Base-by-base conservation (phyloP, 37 sponge, comb jelly and placozoan genomes). In the Agelas oroides region DNA sequence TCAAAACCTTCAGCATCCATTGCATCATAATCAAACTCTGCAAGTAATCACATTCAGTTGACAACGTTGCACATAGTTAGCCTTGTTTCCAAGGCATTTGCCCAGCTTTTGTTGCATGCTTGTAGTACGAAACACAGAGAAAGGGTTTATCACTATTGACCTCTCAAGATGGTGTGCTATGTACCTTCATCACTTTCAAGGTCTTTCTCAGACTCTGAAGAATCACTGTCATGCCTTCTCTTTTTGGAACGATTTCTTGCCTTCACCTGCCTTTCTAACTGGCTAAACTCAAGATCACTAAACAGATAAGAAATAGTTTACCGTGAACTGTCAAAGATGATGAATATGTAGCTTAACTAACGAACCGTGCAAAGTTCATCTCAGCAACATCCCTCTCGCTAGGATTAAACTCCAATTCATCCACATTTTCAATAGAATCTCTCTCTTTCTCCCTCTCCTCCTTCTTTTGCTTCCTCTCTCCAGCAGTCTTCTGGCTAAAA, bases 281-380 rank as follows among this genome's bases (percentile, higher is more conserved):
- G 64, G 15, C 64, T 62, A 28, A 25, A 62, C 64, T 30, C 64
- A 5, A 6, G 34, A 27, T 66, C 46, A 46, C 46, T 46, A 46
- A 46, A 46, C 46, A 46, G 46, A 46, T 8, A 46, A 46, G 46
- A 46, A 1, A 35, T 61, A 27, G 25, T 14, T 18, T 56, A 18
- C 15, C 58, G 17, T 56, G 18, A 19, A 15, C 18, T 18, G 18
- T 18, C 18, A 56, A 56, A 18, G 18, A 56, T 18, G 18, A 19
- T 19, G 17, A 56, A 56, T 56, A 61, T 14, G 27, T 6, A 27
- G 5, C 2, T 5, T 28, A 5, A 24, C 20, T 3, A 1, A 25
- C 82, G 1, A 27, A 86, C 86, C 86, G 71, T 5, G 72, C 79
- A 78, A 86, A 86, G 53, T 86, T 79, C 79, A 86, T 78, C 36